Conservation (phyloP, 2,113 vertebrate genomes). For the Rissa tridactyla region DNA sequence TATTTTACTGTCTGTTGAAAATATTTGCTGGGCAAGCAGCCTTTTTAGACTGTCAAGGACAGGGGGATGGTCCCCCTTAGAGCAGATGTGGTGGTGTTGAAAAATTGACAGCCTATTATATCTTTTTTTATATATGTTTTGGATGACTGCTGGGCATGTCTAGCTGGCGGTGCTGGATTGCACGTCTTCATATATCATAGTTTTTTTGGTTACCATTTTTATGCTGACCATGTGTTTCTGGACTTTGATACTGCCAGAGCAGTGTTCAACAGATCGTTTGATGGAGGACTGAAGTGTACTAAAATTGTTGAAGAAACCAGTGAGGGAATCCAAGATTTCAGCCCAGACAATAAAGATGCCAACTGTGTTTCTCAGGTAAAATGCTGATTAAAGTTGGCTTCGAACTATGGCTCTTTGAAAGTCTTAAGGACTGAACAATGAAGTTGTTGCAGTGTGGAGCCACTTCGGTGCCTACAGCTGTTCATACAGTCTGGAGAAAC, state of each 20-base stretch:
- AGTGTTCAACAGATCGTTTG: neutral
- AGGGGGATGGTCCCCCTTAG: neutral
- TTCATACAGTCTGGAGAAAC: neutral
- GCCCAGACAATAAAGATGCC: neutral
- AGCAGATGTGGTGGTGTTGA: neutral
- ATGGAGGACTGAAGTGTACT: neutral
- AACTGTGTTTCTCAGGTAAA: neutral
- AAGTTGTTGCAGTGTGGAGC: neutral
- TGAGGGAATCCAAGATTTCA: neutral
- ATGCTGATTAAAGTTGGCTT: neutral
- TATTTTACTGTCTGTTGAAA: neutral
- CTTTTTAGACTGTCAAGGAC: neutral
- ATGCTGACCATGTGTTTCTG: neutral
- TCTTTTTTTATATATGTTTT: neutral
- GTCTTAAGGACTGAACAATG: accelerated
- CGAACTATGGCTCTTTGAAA: neutral
- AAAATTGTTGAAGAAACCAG: neutral
- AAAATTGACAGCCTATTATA: neutral
- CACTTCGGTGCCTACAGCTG: neutral
- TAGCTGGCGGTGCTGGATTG: neutral
- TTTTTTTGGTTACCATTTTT: neutral
- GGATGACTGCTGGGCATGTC: neutral
- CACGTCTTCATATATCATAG: neutral
- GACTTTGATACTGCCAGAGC: neutral
- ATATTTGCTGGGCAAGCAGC: neutral